A percentile compares a stretch with the other conserved stretches of the same genome.
Evolutionary conservation across 2,888 invertebrate species (phyloP).

Genomic region (Noctua janthina): DNA sequence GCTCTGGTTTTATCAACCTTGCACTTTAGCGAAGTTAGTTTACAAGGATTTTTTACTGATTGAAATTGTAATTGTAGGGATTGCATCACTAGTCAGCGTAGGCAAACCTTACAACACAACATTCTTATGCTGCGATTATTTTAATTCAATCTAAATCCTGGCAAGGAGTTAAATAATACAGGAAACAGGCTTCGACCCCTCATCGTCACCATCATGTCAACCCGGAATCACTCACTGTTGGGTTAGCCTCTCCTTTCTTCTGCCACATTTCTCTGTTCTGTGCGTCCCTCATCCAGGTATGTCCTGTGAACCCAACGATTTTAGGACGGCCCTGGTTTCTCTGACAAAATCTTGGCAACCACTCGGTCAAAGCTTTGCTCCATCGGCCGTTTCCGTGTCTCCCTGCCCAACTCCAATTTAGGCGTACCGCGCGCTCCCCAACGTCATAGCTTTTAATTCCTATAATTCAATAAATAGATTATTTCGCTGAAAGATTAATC

Average conservation of each 20-base stretch:
- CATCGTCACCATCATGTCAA: not conserved
- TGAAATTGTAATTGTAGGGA: not conserved
- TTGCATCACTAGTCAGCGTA: not conserved
- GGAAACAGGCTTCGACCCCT: not conserved
- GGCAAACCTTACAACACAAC: not conserved
- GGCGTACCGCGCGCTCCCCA: not conserved
- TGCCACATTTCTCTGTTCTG: too few relatives aligned
- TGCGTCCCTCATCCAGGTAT: too few relatives aligned
- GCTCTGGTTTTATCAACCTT: not conserved
- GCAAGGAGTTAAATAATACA: too few relatives aligned
- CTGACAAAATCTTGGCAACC: too few relatives aligned
- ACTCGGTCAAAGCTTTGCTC: too few relatives aligned
- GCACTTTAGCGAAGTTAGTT: not conserved
- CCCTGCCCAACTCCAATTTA: too few relatives aligned
- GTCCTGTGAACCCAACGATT: too few relatives aligned
- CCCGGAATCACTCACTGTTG: too few relatives aligned
- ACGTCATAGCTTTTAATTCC: too few relatives aligned
- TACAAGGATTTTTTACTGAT: not conserved
- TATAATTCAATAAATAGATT: not conserved
- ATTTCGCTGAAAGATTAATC: not conserved
- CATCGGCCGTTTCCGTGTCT: too few relatives aligned
- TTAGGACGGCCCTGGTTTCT: too few relatives aligned
- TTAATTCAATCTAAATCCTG: not conserved
- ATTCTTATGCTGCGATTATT: not conserved
- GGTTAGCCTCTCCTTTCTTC: too few relatives aligned